Conservation (phyloP, 2,888 invertebrate species). For the Magallana nippona region DNA sequence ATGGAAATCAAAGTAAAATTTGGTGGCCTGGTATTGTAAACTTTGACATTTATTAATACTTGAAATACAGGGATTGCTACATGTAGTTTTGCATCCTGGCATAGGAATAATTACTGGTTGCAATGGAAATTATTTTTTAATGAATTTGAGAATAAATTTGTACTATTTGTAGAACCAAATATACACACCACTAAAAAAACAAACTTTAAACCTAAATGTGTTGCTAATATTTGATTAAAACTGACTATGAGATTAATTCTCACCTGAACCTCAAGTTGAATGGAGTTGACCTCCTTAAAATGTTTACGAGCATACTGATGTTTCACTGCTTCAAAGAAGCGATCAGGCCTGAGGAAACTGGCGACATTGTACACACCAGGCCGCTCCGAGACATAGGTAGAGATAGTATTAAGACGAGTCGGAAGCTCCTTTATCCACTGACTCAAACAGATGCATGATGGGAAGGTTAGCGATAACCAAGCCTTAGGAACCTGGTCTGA, state of each 20-base stretch:
- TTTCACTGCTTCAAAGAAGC: constrained; percentile 71
- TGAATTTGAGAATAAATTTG: too few species aligned
- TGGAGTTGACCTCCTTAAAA: constrained; percentile 72
- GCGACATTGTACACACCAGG: constrained; percentile 66
- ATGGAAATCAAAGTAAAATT: too few species aligned
- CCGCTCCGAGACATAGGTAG: constrained; percentile 58
- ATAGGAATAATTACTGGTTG: not conserved
- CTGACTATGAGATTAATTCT: constrained; percentile 25
- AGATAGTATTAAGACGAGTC: constrained; percentile 57
- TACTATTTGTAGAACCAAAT: too few species aligned
- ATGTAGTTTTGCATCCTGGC: not conserved
- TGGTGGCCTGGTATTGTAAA: not conserved
- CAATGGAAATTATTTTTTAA: too few species aligned
- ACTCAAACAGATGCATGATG: constrained; percentile 61
- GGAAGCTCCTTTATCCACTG: constrained; percentile 69
- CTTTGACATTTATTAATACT: too few species aligned
- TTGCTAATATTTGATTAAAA: not conserved
- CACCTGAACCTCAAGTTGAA: constrained; percentile 72
- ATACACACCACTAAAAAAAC: too few species aligned
- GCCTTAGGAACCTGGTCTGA: constrained; percentile 66
- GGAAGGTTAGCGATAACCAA: constrained; percentile 71
- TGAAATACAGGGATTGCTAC: too few species aligned
- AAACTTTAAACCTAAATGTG: too few species aligned
- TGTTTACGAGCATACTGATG: constrained; percentile 72
- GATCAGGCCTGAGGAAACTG: constrained; percentile 73